Evolutionary conservation across 1,140 invertebrate genomes (phyloP).

Genomic region (Drosophila leontia): DNA sequence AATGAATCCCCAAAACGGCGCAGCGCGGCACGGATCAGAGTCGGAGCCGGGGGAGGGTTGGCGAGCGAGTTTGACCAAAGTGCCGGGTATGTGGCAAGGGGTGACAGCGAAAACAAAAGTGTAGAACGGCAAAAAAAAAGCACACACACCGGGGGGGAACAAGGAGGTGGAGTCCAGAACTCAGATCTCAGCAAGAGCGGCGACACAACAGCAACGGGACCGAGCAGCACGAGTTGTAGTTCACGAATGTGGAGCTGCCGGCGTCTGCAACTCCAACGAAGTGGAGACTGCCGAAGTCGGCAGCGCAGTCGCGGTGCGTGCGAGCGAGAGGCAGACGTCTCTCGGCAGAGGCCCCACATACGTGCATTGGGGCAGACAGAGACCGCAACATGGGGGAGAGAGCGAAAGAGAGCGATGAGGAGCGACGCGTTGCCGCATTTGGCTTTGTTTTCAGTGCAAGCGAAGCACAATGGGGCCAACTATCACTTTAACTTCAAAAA

Average conservation of each 20-base stretch:
- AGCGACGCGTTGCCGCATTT: constrained; percentile 51
- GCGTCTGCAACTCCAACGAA: constrained; percentile 78
- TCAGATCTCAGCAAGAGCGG: constrained; percentile 9
- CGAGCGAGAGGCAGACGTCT: constrained; percentile 22
- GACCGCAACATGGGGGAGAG: neutral
- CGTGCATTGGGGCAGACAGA: constrained; percentile 7
- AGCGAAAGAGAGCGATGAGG: neutral
- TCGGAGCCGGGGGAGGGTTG: constrained; percentile 3
- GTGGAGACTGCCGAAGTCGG: constrained; percentile 53
- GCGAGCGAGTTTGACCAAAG: neutral
- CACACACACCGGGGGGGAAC: constrained; percentile 28
- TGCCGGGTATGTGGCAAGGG: constrained; percentile 7
- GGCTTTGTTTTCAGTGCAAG: constrained; percentile 56
- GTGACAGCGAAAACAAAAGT: constrained; percentile 26
- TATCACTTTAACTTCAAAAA: too few species aligned
- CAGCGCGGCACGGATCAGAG: constrained; percentile 4
- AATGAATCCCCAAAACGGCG: constrained; percentile 12
- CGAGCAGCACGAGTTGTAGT: constrained; percentile 68
- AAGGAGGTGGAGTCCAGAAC: constrained; percentile 21
- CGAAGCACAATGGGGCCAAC: too few species aligned
- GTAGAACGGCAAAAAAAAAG: constrained; percentile 11
- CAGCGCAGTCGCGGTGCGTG: constrained; percentile 45
- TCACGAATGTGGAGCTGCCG: constrained; percentile 67
- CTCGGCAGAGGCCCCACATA: constrained; percentile 23
- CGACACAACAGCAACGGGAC: constrained; percentile 30